Percentiles rank a stretch among this genome's conserved stretches.
phyloP scores from a whole-genome alignment of 2,888 invertebrate species.

The Stenolophus ochropezus region DNA sequence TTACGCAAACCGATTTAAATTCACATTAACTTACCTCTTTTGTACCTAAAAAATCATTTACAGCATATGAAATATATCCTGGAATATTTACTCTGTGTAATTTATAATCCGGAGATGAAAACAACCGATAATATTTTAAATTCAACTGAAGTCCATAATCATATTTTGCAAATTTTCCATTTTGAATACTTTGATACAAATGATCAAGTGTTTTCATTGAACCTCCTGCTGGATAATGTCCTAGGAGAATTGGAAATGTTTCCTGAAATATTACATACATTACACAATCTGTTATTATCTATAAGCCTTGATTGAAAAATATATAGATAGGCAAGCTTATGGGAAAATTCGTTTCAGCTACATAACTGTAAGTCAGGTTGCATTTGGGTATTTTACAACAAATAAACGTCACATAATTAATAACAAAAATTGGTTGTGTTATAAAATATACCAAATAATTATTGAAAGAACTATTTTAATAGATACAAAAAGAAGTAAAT shows the following conservation, averaged over 20 bases:
- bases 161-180: conserved; percentile 74
- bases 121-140: conserved; percentile 72
- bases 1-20: not conserved
- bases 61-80: conserved; percentile 75
- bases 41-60: conserved; percentile 77
- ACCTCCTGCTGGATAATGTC: conserved; percentile 75
- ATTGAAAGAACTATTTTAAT: too few species aligned
- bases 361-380: too few species aligned
- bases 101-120: conserved; percentile 75
- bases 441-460: too few species aligned
- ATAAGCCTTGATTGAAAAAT: too few species aligned
- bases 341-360: too few species aligned
- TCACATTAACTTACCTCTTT: conserved; percentile 70
- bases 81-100: conserved; percentile 74
- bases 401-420: too few species aligned
- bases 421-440: too few species aligned
- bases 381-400: too few species aligned
- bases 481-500: too few species aligned
- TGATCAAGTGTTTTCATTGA: conserved; percentile 74
- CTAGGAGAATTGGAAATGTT: conserved; percentile 70
- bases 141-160: conserved; percentile 74
- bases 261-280: not conserved
- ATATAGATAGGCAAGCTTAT: too few species aligned
- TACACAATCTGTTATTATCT: too few species aligned
- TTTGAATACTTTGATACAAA: conserved; percentile 74